Percentiles rank a stretch among this genome's conserved stretches.
Conservation (phyloP, 2,888 invertebrate genomes). For the Geotrupes spiniger region DNA sequence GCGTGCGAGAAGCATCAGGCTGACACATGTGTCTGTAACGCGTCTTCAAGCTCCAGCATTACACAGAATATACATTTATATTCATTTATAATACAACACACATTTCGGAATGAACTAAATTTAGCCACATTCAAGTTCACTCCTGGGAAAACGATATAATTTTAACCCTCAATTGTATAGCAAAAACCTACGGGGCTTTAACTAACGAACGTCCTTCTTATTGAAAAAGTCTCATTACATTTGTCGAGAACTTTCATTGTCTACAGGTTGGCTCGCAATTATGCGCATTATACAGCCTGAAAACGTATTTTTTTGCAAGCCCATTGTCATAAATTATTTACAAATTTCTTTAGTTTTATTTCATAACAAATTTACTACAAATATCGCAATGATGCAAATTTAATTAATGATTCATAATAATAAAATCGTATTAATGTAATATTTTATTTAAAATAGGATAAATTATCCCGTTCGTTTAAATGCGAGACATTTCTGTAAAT, state of each 20-base stretch:
- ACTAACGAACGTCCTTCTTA: conserved; percentile 21
- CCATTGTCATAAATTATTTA: no score
- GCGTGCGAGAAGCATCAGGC: conserved; percentile 25
- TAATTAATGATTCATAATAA: no score
- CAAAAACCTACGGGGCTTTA: conserved; percentile 14
- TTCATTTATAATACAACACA: conserved; percentile 30
- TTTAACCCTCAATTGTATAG: conserved; percentile 1
- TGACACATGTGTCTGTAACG: conserved; percentile 28
- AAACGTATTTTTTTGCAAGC: no score
- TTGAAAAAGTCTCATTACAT: conserved; percentile 6
- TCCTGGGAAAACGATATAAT: no score
- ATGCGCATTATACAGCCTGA: no score
- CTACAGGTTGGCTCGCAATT: not conserved
- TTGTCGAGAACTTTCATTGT: conserved; percentile 1
- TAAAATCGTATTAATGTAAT: no score
- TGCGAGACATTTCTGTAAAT: no score
- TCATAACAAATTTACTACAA: no score
- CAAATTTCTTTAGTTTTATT: no score
- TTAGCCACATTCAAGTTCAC: not conserved
- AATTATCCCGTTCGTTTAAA: no score
- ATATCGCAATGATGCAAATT: no score
- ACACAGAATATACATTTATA: conserved; percentile 34
- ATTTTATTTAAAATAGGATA: no score
- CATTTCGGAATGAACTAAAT: conserved; percentile 1
- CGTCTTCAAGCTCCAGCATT: conserved; percentile 21